These are phyloP conservation scores for Pristionchus fissidentatus DNA, from an alignment of 2,888 invertebrate species.

Conservation along the genomic window DNA sequence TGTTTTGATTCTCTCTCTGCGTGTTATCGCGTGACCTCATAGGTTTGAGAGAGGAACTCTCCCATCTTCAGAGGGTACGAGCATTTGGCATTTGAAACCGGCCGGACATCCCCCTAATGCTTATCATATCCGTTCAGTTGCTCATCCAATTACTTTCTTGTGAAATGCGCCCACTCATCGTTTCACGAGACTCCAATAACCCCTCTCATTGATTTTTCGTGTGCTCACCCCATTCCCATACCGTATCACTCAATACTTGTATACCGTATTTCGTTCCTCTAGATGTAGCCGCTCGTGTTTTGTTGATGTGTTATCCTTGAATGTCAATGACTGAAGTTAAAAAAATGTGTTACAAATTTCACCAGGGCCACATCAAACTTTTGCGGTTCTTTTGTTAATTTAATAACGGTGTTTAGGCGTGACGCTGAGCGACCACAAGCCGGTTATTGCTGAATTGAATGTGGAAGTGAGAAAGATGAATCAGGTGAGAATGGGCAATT, in stretches of 20 bases:
- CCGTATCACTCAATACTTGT: neutral
- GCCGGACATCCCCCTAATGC: too few relatives aligned
- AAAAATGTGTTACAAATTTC: too few relatives aligned
- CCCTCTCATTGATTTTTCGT: neutral
- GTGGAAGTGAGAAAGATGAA: conserved; percentile 88
- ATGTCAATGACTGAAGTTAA: neutral
- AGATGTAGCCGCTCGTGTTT: neutral
- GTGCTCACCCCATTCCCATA: neutral
- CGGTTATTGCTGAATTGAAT: conserved; percentile 88
- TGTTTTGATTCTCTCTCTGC: too few relatives aligned
- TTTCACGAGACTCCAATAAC: conserved; percentile 6
- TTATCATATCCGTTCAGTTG: neutral
- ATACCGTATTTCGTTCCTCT: neutral
- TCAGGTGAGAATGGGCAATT: too few relatives aligned
- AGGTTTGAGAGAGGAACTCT: too few relatives aligned
- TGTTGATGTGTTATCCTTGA: neutral
- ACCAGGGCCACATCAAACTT: too few relatives aligned
- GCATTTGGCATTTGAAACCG: too few relatives aligned
- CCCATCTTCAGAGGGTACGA: too few relatives aligned
- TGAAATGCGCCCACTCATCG: conserved; percentile 3
- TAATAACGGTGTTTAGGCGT: conserved; percentile 79
- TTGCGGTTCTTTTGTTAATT: too few relatives aligned
- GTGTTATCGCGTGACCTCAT: too few relatives aligned
- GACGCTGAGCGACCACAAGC: conserved; percentile 91
- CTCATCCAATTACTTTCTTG: neutral